A percentile compares a stretch with the other conserved stretches of the same genome.
These are phyloP conservation scores for Pandemis cinnamomeana DNA, from an alignment of 2,888 invertebrate species.

Conservation along the genomic window DNA sequence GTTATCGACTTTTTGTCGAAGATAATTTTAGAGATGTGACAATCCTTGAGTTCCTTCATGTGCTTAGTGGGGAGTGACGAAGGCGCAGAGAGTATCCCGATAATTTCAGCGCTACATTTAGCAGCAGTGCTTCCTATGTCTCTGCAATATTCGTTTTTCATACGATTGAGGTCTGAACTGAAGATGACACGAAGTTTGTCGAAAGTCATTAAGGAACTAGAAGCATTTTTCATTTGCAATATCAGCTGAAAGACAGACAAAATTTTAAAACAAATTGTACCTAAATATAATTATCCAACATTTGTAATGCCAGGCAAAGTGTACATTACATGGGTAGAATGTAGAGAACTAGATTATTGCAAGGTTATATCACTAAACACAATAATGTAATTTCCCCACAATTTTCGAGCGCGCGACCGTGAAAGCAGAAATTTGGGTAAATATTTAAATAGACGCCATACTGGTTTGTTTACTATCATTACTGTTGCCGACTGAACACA, in stretches of 20 bases:
- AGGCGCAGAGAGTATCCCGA: not conserved
- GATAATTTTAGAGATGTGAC: not conserved
- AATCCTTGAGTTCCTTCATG: not conserved
- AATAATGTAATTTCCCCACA: not conserved
- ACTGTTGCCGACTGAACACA: not conserved
- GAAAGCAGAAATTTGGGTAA: constrained; percentile 5
- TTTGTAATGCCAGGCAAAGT: too few species aligned
- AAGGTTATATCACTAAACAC: not conserved
- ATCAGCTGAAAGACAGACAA: too few species aligned
- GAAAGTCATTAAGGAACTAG: too few species aligned
- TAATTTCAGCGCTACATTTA: too few species aligned
- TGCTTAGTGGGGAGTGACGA: not conserved
- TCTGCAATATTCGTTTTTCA: too few species aligned
- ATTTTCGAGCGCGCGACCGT: not conserved
- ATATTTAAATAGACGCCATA: not conserved
- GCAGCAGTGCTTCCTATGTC: too few species aligned
- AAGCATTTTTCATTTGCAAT: too few species aligned
- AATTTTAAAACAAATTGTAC: too few species aligned
- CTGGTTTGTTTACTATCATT: constrained; percentile 3
- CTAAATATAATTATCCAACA: too few species aligned
- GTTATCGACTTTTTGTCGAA: not conserved
- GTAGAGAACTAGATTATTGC: not conserved
- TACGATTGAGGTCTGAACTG: too few species aligned
- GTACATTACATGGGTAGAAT: too few species aligned
- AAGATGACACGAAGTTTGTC: too few species aligned